Conservation (phyloP, 2,797 vertebrate species). For the Cheirogaleus major region DNA sequence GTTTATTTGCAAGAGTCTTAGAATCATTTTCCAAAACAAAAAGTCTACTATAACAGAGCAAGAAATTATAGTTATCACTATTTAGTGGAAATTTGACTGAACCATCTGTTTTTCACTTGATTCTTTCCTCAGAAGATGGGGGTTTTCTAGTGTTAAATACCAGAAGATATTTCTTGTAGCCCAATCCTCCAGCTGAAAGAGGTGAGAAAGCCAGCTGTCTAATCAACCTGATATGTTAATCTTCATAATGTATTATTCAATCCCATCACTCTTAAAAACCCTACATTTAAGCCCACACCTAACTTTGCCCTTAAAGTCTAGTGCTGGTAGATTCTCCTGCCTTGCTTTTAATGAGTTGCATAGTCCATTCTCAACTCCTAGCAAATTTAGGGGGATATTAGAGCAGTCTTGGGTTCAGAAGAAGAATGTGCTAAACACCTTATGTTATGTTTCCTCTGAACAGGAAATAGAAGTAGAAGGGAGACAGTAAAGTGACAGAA, state of each 20-base stretch:
- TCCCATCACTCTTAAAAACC: neutral
- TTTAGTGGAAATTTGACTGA: neutral
- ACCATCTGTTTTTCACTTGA: neutral
- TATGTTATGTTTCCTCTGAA: neutral
- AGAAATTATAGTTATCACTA: neutral
- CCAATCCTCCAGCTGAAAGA: neutral
- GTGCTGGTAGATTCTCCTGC: neutral
- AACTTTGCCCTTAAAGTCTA: neutral
- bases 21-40: constrained; percentile 9
- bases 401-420: neutral
- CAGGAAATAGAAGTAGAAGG: neutral
- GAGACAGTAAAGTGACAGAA: neutral
- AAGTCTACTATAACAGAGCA: neutral
- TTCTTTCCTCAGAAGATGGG: neutral
- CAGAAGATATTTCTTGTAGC: neutral
- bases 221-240: neutral
- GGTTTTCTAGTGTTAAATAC: neutral
- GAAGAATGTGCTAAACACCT: neutral
- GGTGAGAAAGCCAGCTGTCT: neutral
- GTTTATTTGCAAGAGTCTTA: constrained; percentile 5
- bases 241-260: neutral
- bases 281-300: neutral
- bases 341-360: neutral
- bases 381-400: neutral
- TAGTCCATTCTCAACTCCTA: neutral